Evolutionary conservation across 1,140 invertebrate genomes (phyloP).

Genomic region (Sitodiplosis mosellana): DNA sequence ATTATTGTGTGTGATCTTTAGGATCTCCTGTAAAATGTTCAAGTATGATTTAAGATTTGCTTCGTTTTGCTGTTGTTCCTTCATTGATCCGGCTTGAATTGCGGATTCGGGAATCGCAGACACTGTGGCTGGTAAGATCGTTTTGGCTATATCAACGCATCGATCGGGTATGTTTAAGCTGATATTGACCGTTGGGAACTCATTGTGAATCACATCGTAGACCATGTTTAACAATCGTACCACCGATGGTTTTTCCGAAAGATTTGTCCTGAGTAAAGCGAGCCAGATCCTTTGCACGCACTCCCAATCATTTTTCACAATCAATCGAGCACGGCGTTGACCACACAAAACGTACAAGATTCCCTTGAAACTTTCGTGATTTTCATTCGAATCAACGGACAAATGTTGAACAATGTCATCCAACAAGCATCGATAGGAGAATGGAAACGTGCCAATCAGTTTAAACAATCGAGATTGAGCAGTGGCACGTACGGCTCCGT

Average conservation of each 20-base stretch:
- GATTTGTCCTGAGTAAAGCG: slow-evolving; percentile 44
- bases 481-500: slow-evolving; percentile 38
- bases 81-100: slow-evolving; percentile 24
- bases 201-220: slow-evolving; percentile 27
- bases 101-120: slow-evolving; percentile 16
- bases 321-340: slow-evolving; percentile 30
- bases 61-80: slow-evolving; percentile 24
- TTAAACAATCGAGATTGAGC: slow-evolving; percentile 41
- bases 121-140: slow-evolving; percentile 17
- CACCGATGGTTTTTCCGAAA: slow-evolving; percentile 66
- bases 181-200: slow-evolving; percentile 39
- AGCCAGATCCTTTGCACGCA: slow-evolving; percentile 54
- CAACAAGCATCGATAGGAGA: slow-evolving; percentile 37
- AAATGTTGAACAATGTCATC: slow-evolving; percentile 39
- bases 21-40: slow-evolving; percentile 39
- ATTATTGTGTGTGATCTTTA: slow-evolving; percentile 19
- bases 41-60: slow-evolving; percentile 35
- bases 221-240: slow-evolving; percentile 50
- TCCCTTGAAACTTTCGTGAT: slow-evolving; percentile 64
- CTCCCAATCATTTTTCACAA: slow-evolving; percentile 58
- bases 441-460: slow-evolving; percentile 32
- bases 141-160: slow-evolving; percentile 29
- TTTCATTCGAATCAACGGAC: slow-evolving; percentile 31
- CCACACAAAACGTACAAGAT: slow-evolving; percentile 55
- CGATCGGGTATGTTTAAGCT: slow-evolving; percentile 31